phyloP scores from a whole-genome alignment of 2,888 invertebrate genomes.

The Carabus problematicus region DNA sequence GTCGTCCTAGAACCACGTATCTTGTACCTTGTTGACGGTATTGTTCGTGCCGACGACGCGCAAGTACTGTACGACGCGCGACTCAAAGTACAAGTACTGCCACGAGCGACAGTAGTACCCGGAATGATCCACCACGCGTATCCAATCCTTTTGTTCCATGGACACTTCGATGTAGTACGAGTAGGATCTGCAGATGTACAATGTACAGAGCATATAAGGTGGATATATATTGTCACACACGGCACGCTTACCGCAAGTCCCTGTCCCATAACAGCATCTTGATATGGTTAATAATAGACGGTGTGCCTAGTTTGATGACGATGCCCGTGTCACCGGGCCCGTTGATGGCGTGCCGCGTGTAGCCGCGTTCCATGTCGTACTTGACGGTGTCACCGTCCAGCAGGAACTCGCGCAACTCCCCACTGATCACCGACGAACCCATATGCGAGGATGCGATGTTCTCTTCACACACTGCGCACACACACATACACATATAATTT shows the following conservation, averaged over 20 bases:
- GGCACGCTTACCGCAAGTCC: slow-evolving; percentile 71
- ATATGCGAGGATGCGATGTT: slow-evolving; percentile 86
- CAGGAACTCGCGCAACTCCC: slow-evolving; percentile 87
- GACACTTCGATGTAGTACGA: slow-evolving; percentile 93
- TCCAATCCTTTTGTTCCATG: slow-evolving; percentile 95
- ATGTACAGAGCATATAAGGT: slow-evolving; percentile 29
- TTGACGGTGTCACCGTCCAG: slow-evolving; percentile 87
- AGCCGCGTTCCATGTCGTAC: slow-evolving; percentile 93
- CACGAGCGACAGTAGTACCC: slow-evolving; percentile 93
- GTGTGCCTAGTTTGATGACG: slow-evolving; percentile 80
- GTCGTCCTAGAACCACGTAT: background rate
- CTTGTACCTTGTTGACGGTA: slow-evolving; percentile 91
- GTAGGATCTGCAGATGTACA: slow-evolving; percentile 70
- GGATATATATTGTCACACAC: too few species aligned
- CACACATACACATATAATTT: too few species aligned
- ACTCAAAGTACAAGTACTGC: slow-evolving; percentile 93
- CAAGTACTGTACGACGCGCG: slow-evolving; percentile 86
- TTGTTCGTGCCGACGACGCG: slow-evolving; percentile 90
- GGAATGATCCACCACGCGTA: slow-evolving; percentile 90
- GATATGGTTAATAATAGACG: slow-evolving; percentile 93
- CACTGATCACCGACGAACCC: slow-evolving; percentile 86
- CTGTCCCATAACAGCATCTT: slow-evolving; percentile 93
- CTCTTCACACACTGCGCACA: slow-evolving; percentile 72
- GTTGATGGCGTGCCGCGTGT: slow-evolving; percentile 62
- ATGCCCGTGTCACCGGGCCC: slow-evolving; percentile 76